These are phyloP conservation scores for Oophaga pumilio DNA, from an alignment of 2,113 vertebrate genomes.

Conservation along the genomic window DNA sequence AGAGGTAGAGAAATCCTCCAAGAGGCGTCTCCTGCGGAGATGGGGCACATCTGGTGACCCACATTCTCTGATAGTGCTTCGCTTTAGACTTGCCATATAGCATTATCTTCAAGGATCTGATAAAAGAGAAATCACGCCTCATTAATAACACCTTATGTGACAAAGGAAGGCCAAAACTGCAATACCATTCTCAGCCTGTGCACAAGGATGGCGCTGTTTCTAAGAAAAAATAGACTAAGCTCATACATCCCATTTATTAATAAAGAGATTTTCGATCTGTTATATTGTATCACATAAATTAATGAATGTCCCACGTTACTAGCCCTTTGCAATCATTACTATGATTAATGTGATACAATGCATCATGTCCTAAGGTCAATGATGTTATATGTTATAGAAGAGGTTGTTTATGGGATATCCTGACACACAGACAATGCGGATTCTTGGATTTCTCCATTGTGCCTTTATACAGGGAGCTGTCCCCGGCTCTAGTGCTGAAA, in stretches of 20 bases:
- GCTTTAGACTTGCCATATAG: not conserved
- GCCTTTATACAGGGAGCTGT: not conserved
- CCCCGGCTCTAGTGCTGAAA: not conserved
- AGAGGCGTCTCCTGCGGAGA: not conserved
- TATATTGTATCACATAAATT: too few species aligned
- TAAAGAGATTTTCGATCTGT: not conserved
- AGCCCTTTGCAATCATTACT: too few species aligned
- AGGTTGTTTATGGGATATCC: not conserved
- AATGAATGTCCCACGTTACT: too few species aligned
- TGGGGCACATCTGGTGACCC: constrained; percentile 35
- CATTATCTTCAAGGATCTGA: constrained; percentile 2
- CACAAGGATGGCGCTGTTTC: not conserved
- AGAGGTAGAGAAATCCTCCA: not conserved
- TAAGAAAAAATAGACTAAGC: not conserved
- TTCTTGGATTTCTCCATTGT: not conserved
- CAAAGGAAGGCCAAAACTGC: not conserved
- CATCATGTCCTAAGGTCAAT: not conserved
- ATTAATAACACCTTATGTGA: not conserved
- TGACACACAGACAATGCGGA: not conserved
- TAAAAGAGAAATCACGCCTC: not conserved
- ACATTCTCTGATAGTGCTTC: not conserved
- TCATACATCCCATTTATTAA: not conserved
- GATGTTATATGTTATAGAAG: not conserved
- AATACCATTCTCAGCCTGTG: not conserved
- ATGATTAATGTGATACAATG: not conserved